Percentiles rank a stretch among this genome's conserved stretches.
Evolutionary conservation across 1,140 invertebrate genomes (phyloP).

Genomic region (Lineus longissimus): DNA sequence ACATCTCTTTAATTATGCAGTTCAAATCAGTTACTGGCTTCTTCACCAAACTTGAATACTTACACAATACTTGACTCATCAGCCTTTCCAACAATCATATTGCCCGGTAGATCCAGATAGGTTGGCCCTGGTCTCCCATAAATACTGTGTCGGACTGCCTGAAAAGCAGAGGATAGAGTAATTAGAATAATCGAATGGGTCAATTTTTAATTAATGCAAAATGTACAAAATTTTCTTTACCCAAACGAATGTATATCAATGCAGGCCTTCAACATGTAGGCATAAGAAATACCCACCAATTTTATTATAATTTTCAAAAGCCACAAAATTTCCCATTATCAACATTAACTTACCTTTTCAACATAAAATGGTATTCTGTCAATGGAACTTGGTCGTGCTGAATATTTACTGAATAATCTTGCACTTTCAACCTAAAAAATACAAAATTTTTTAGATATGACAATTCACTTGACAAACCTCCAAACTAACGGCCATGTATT

Average conservation of each 20-base stretch:
- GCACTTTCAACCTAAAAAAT: conserved; percentile 68
- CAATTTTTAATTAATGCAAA: too few species aligned
- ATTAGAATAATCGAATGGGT: too few species aligned
- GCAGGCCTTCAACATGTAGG: too few species aligned
- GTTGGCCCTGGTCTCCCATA: conserved; percentile 83
- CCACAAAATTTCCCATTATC: not conserved
- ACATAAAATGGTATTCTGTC: conserved; percentile 83
- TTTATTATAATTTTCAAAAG: too few species aligned
- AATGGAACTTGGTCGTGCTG: conserved; percentile 76
- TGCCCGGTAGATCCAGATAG: conserved; percentile 88
- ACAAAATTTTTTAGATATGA: not conserved
- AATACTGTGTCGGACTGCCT: conserved; percentile 74
- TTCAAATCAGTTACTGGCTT: too few species aligned
- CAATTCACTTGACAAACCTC: not conserved
- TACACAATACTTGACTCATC: conserved; percentile 27
- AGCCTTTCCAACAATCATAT: conserved; percentile 62
- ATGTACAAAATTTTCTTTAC: too few species aligned
- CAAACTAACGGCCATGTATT: too few species aligned
- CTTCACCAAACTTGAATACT: too few species aligned
- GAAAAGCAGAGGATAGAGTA: conserved; percentile 7
- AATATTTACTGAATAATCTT: conserved; percentile 83
- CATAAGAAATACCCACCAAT: too few species aligned
- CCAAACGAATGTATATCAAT: too few species aligned
- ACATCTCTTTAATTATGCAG: too few species aligned
- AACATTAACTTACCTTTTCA: conserved; percentile 63